These are phyloP conservation scores for Hylaeus volcanicus DNA, from an alignment of 1,140 invertebrate species.

Conservation along the genomic window DNA sequence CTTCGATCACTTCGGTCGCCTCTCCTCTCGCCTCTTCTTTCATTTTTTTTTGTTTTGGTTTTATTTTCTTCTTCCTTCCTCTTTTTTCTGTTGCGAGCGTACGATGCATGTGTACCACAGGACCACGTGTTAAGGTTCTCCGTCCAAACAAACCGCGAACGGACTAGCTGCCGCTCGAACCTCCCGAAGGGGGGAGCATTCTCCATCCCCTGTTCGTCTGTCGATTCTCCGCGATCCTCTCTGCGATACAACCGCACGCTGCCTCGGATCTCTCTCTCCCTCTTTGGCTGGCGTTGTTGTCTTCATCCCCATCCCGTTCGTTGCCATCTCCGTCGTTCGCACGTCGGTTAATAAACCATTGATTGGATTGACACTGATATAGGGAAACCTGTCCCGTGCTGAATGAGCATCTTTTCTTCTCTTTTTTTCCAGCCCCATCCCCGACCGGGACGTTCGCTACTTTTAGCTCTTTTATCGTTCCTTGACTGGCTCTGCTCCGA, in stretches of 20 bases:
- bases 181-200: not conserved
- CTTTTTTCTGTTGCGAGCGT: constrained; percentile 11
- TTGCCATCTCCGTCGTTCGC: constrained; percentile 64
- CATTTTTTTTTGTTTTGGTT: constrained; percentile 30
- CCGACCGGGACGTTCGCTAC: constrained; percentile 8
- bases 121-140: constrained; percentile 72
- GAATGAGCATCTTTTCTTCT: constrained; percentile 57
- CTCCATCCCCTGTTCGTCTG: constrained; percentile 41
- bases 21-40: constrained; percentile 34
- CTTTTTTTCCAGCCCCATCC: not conserved
- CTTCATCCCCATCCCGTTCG: constrained; percentile 18
- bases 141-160: constrained; percentile 68
- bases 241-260: constrained; percentile 40
- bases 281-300: constrained; percentile 1
- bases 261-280: constrained; percentile 24
- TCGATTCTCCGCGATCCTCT: constrained; percentile 62
- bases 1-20: constrained; percentile 7
- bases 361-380: constrained; percentile 78
- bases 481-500: not conserved
- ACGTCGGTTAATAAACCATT: constrained; percentile 78
- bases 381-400: constrained; percentile 58
- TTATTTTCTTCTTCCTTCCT: constrained; percentile 36
- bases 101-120: constrained; percentile 66
- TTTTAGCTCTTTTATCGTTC: constrained; percentile 40
- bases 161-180: constrained; percentile 28